Evolutionary conservation across 2,113 vertebrate species (phyloP).

Genomic region (Myiagra hebetior): DNA sequence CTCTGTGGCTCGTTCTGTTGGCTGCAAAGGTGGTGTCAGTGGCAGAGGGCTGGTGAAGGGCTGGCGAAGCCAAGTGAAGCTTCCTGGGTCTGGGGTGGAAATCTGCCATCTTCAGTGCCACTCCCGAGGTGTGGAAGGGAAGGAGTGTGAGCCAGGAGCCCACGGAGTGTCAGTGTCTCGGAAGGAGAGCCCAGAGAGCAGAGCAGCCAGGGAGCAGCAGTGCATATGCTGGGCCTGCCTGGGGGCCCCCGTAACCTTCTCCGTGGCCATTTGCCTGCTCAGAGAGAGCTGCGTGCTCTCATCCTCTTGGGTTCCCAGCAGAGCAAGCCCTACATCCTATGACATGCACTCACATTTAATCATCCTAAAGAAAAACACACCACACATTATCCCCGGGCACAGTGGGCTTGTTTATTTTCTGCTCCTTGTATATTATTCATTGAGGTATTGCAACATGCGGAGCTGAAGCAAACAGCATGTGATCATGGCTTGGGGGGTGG

Average conservation of each 20-base stretch:
- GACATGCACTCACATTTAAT: conserved; percentile 47
- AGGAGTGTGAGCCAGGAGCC: background rate
- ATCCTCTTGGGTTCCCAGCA: background rate
- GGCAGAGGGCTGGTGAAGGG: background rate
- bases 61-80: background rate
- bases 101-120: background rate
- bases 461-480: conserved; percentile 38
- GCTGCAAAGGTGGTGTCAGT: background rate
- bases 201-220: background rate
- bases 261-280: background rate
- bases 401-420: conserved; percentile 32
- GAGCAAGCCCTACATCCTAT: background rate
- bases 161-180: background rate
- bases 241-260: conserved; percentile 14
- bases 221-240: background rate
- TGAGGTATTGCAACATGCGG: conserved; percentile 15
- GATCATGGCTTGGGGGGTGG: background rate
- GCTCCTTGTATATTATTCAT: conserved; percentile 23
- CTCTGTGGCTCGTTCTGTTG: fast-evolving
- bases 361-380: conserved; percentile 31
- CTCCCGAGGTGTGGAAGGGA: background rate
- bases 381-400: background rate
- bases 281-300: background rate
- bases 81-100: background rate
- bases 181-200: background rate